Evolutionary conservation across 2,113 vertebrate genomes (phyloP).

Genomic region (Thymallus thymallus): DNA sequence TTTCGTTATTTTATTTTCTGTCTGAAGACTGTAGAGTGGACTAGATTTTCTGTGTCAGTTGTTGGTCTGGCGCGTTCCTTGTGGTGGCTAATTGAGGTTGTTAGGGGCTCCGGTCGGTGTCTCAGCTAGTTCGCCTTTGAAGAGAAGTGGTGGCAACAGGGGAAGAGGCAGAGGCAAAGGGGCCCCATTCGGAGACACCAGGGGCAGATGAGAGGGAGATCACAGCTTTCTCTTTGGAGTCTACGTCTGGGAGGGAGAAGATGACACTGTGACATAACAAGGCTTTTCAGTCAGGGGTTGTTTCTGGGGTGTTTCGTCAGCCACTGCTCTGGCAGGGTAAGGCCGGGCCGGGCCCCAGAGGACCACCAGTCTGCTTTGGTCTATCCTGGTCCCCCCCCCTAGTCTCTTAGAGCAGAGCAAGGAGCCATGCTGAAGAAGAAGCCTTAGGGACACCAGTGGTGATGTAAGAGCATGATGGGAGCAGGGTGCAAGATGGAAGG

Average conservation of each 20-base stretch:
- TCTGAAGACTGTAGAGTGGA: too few relatives aligned
- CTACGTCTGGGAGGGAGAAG: neutral
- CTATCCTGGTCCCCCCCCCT: neutral
- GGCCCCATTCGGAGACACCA: neutral
- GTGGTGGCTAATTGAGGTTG: neutral
- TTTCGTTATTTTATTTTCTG: too few relatives aligned
- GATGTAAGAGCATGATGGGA: neutral
- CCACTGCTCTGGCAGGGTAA: neutral
- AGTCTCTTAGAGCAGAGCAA: neutral
- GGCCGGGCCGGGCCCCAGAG: neutral
- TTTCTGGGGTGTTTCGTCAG: constrained; percentile 52
- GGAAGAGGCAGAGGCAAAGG: neutral
- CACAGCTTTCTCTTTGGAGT: neutral
- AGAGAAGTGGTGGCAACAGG: neutral
- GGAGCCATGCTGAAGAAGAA: too few relatives aligned
- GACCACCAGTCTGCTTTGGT: neutral
- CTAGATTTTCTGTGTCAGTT: too few relatives aligned
- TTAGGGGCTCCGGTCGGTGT: neutral
- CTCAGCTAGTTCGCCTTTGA: neutral
- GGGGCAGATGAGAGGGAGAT: neutral
- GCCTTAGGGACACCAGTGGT: too few relatives aligned
- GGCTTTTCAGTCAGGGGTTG: neutral
- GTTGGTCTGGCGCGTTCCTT: neutral
- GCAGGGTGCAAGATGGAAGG: too few relatives aligned
- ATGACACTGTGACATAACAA: neutral